Evolutionary conservation across 2,888 invertebrate species (phyloP), one percentile per base, ranked within the genome.

Genomic region (Limnephilus rhombicus): DNA sequence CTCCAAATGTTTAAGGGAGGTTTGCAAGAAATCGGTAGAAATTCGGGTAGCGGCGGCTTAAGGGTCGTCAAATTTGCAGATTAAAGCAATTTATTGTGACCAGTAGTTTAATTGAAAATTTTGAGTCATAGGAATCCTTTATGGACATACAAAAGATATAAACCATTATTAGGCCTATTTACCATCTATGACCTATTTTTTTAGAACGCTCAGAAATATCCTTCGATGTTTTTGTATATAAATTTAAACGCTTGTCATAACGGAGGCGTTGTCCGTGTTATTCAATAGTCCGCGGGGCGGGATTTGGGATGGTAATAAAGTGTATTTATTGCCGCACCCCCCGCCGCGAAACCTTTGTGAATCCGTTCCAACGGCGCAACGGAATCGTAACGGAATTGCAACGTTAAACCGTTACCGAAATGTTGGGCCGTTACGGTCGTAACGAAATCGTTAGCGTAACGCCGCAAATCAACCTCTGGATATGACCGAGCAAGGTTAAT

Each of bases 331-430:
- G 53, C 85, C 41, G 24, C 81, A 80, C 82, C 91, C 81, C 91
- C 91, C 85, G 89, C 89, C 41, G 68, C 89, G 80, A 37, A 86
- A 37, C 68, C 85, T 91, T 89, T 91, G 85, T 89, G 91, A 89
- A 89, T 83, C 53, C 89, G 83, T 89, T 91, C 80, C 85, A 45
- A 68, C 80, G 86, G 90, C 90, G 86, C 86, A 82, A 80, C 41
- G 68, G 68, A 68, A 68, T 68, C 68, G 68, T 68, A 68, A 68
- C 45, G 91, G 87, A 82, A 91, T 91, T 91, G 91, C 91, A 91
- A 85, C 89, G 91, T 68, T 89, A 91, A 91, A 53, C 89, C 91
- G 91, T 91, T 91, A 91, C 89, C 85, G 85, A 89, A 91, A 91
- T 41, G 89, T 80, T 89, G 41, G 37, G 88, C 88, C 88, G 88